These are phyloP conservation scores for Fulmarus glacialis DNA, from an alignment of 2,113 vertebrate species.

Conservation along the genomic window DNA sequence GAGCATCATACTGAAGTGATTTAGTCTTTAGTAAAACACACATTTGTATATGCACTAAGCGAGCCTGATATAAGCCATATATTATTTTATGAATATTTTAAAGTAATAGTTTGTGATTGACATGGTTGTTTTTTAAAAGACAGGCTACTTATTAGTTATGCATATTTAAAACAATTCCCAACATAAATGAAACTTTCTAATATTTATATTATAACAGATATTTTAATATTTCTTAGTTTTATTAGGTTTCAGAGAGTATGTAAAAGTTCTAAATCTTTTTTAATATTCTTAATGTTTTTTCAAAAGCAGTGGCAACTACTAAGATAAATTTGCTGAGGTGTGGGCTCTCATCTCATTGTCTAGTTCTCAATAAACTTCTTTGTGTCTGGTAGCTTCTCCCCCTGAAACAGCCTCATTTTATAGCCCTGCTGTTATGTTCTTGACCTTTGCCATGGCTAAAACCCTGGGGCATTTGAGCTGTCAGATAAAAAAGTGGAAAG, in stretches of 20 bases:
- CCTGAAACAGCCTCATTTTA: not conserved
- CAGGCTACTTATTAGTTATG: not conserved
- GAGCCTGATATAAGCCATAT: not conserved
- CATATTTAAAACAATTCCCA: not conserved
- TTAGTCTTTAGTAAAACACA: not conserved
- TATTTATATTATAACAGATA: not conserved
- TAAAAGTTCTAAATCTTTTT: not conserved
- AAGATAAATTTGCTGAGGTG: not conserved
- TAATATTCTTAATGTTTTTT: not conserved
- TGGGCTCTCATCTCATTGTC: not conserved
- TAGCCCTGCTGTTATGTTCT: conserved; percentile 2
- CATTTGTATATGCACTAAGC: rapidly evolving
- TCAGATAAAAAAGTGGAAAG: conserved; percentile 30
- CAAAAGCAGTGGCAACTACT: not conserved
- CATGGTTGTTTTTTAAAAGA: not conserved
- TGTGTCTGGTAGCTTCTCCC: conserved; percentile 3
- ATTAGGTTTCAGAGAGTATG: not conserved
- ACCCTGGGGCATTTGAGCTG: conserved; percentile 37
- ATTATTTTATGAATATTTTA: not conserved
- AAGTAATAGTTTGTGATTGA: not conserved
- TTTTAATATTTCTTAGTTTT: not conserved
- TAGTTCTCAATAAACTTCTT: not conserved
- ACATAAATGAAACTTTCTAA: not conserved
- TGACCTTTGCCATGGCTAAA: conserved; percentile 48
- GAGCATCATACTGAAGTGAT: not conserved